phyloP scores from a whole-genome alignment of 64 coral and sea anemone species.

The Montipora foliosa region DNA sequence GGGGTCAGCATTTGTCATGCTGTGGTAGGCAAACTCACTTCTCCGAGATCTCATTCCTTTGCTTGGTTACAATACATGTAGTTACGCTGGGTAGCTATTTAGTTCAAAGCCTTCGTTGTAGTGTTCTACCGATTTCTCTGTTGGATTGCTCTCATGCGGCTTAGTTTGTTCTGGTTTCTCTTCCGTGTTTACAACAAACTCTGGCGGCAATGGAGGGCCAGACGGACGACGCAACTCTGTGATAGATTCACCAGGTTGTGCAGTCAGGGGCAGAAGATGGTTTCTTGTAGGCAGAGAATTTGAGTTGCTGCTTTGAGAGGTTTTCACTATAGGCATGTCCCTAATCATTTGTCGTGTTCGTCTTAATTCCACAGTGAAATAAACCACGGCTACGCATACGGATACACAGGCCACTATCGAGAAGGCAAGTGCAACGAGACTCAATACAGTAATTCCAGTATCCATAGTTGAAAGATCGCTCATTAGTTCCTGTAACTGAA shows the following conservation, averaged over 20 bases:
- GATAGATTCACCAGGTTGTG: background rate
- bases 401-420: background rate
- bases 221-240: background rate
- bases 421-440: background rate
- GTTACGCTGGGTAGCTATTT: background rate
- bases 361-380: background rate
- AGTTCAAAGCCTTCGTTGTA: slow-evolving; percentile 12
- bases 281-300: background rate
- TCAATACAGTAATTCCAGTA: too few relatives aligned
- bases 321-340: background rate
- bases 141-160: background rate
- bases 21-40: too few relatives aligned
- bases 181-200: background rate
- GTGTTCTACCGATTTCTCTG: background rate
- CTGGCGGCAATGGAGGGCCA: background rate
- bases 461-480: background rate
- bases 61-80: too few relatives aligned
- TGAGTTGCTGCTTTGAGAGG: background rate
- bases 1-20: too few relatives aligned
- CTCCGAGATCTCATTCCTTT: too few relatives aligned
- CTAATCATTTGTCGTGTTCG: background rate
- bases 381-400: background rate
- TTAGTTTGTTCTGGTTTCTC: background rate
- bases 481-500: background rate
- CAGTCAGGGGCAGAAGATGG: background rate